A percentile compares a stretch with the other conserved stretches of the same genome.
Evolutionary conservation across 2,888 invertebrate genomes (phyloP).

Genomic region (Macrosoma leucophasiata): DNA sequence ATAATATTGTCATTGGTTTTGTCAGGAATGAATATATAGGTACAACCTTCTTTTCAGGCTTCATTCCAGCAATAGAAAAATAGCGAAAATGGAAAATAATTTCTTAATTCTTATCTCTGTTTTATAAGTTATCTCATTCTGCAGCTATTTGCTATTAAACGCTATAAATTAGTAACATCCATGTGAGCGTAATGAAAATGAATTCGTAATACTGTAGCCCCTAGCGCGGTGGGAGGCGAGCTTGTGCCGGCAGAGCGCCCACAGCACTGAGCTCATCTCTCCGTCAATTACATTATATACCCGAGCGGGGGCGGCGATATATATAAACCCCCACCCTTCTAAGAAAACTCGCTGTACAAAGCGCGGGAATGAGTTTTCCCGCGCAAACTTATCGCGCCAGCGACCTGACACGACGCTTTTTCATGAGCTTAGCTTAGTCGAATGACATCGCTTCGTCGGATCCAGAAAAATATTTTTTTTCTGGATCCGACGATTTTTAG

Average conservation of each 20-base stretch:
- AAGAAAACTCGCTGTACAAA: slow-evolving; percentile 60
- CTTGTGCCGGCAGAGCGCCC: slow-evolving; percentile 33
- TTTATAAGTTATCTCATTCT: too few species aligned
- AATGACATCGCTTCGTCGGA: slow-evolving; percentile 18
- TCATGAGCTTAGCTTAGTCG: slow-evolving; percentile 41
- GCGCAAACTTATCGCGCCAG: slow-evolving; percentile 61
- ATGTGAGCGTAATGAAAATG: slow-evolving; percentile 21
- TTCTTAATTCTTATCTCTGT: too few species aligned
- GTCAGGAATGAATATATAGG: too few species aligned
- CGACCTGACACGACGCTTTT: slow-evolving; percentile 42
- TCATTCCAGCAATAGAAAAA: too few species aligned
- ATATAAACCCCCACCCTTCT: slow-evolving; percentile 42
- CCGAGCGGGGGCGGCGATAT: slow-evolving; percentile 32
- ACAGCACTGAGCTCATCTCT: slow-evolving; percentile 37
- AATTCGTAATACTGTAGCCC: slow-evolving; percentile 12
- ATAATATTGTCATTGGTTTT: too few species aligned
- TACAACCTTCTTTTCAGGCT: too few species aligned
- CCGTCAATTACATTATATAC: slow-evolving; percentile 55
- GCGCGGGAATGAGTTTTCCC: slow-evolving; percentile 70
- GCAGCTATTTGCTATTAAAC: too few species aligned
- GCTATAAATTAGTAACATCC: too few species aligned
- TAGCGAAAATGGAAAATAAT: too few species aligned
- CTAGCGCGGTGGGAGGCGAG: slow-evolving; percentile 7
- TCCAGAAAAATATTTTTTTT: slow-evolving; percentile 18
- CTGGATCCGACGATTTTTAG: too few species aligned